Base-by-base conservation (phyloP, 2,888 invertebrate genomes). In the Malacosoma neustria region DNA sequence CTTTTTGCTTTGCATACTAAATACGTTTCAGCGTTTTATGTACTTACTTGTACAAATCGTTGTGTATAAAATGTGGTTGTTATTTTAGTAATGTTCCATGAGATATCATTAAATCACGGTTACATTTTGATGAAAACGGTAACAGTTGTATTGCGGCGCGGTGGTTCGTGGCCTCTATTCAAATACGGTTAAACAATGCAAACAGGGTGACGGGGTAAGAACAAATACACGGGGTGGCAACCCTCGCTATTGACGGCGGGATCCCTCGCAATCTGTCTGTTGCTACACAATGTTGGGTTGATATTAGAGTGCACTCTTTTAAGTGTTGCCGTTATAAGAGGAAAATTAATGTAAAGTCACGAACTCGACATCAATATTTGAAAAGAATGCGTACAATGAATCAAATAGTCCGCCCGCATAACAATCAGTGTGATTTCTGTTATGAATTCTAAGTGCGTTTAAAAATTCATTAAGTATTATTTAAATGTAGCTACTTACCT, bases 161-260 rank as follows among this genome's bases (percentile, higher is more conserved):
- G 47, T 50, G 57, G 22, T 43, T 51, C 54, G 51, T 50, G 63
- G 57, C 55, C 59, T 70, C 75, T 73, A 67, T 73, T 74, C 77
- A 76, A 82, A 80, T 73, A 77, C 57, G 61, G 67, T 67, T 70
- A 68, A 80, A 80, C 80, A 77, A 81, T 77, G 73, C 74, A 73
- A 79, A 75, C 68, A 70, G 63, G 65, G 61, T 59, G 73, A 72
- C 71, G 73, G 77, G 77, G 69, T 70, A 60, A 61, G 61, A 54
- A 65, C 72, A 74, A 73, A 74, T 61, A 72, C 57, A 50, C 60
- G 65, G 75, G 79, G 77, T 63, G 68, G 66, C 62, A 54, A 65
- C 72, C 69, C 71, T 68, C 49, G 51, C 63, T 63, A 64, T 71
- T 67, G 69, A 69, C 66, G 61, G 51, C 51, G 53, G 61, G 55